Percentiles rank a stretch among this genome's conserved stretches.
Evolutionary conservation across 2,888 invertebrate genomes (phyloP).

Genomic region (Deilephila porcellus): DNA sequence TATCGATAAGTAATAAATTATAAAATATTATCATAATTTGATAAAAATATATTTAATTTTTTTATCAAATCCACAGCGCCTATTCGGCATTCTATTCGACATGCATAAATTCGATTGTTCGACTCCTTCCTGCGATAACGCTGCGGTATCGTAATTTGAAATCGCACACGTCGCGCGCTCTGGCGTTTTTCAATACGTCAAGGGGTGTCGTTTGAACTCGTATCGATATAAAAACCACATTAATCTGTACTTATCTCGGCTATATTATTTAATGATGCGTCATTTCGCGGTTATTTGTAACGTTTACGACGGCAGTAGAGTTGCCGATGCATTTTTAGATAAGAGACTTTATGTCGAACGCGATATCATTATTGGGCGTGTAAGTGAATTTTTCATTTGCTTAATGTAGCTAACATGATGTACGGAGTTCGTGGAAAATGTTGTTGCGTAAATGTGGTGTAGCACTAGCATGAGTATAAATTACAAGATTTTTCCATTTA

Average conservation of each 20-base stretch:
- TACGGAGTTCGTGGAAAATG: background rate
- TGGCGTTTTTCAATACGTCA: slow-evolving; percentile 69
- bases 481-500: too few species aligned
- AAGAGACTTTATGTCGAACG: slow-evolving; percentile 60
- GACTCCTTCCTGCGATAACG: slow-evolving; percentile 47
- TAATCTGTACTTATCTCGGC: slow-evolving; percentile 82
- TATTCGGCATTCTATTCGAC: slow-evolving; percentile 29
- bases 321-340: slow-evolving; percentile 72
- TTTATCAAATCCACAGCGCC: background rate
- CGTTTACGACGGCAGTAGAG: slow-evolving; percentile 73
- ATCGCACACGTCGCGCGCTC: slow-evolving; percentile 68
- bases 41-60: background rate
- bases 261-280: slow-evolving; percentile 82
- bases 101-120: slow-evolving; percentile 35
- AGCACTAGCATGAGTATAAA: background rate
- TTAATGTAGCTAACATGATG: slow-evolving; percentile 32
- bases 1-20: background rate
- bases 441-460: background rate
- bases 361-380: slow-evolving; percentile 56
- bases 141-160: slow-evolving; percentile 66
- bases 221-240: slow-evolving; percentile 81
- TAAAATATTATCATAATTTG: background rate
- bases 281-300: slow-evolving; percentile 82
- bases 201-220: slow-evolving; percentile 65
- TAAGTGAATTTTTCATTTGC: slow-evolving; percentile 59